Evolutionary conservation across 2,113 vertebrate species (phyloP), one percentile per base, ranked within the genome.

Genomic region (Synchiropus splendidus): DNA sequence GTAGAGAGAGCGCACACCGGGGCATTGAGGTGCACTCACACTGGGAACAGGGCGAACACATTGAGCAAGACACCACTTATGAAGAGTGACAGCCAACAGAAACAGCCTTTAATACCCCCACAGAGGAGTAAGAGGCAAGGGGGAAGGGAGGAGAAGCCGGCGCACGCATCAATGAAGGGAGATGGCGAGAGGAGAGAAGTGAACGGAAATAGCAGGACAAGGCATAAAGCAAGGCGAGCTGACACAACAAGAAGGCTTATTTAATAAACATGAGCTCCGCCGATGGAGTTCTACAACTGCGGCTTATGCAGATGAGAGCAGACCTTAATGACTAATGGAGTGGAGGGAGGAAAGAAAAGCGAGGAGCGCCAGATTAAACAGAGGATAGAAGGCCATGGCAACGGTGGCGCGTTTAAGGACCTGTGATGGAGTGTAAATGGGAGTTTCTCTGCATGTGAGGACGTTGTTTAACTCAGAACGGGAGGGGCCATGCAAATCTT

Each of bases 51-150:
- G 78, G 73, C 55, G 66, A 77, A 74, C 66, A 72, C 73, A 83
- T 76, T 78, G 81, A 86, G 77, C 74, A 75, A 75, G 72, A 80
- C 77, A 78, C 78, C 64, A 75, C 75, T 75, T 77, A 79, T 78
- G 77, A 83, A 83, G 80, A 83, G 66, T 80, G 81, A 81, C 78
- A 62, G 79, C 71, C 67, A 79, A 81, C 78, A 83, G 80, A 77
- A 77, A 72, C 79, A 78, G 72, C 61, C 66, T 74, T 78, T 80
- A 82, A 80, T 80, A 75, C 67, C 54, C 59, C 74, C 55, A 68
- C 65, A 66, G 75, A 67, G 61, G 70, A 74, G 76, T 66, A 71
- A 33, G 61, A 49, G 51, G 49, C n/a, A n/a, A 40, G 42, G 54
- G 36, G 47, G 44, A 32, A 36, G 38, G 54, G 36, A 40, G 30